Conservation (phyloP, 2,888 invertebrate genomes). For the Taenaris catops region DNA sequence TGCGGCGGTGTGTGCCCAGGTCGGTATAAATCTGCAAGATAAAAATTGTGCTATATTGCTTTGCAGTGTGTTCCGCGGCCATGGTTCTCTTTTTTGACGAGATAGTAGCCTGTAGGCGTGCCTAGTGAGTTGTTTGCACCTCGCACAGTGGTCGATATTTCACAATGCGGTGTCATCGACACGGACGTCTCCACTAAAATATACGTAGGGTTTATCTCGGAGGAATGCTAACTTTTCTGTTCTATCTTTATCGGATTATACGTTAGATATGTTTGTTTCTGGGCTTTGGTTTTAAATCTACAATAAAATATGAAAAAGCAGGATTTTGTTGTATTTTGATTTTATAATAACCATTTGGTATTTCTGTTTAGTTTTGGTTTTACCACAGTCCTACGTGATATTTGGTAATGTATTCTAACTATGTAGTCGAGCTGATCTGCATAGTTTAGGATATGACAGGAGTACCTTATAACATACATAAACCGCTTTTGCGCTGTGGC, state of each 20-base stretch:
- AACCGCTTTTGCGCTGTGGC: too few relatives aligned
- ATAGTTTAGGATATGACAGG: too few relatives aligned
- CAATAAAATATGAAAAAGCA: too few relatives aligned
- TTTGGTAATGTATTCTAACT: too few relatives aligned
- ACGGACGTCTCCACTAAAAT: constrained; percentile 41
- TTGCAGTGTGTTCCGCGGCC: constrained; percentile 43
- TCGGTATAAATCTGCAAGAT: constrained; percentile 73
- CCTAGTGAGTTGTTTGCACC: constrained; percentile 75
- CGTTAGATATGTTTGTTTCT: constrained; percentile 23
- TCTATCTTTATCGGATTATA: constrained; percentile 28
- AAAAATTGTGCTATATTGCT: constrained; percentile 73
- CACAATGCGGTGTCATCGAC: constrained; percentile 58
- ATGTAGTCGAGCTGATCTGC: too few relatives aligned
- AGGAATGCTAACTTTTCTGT: constrained; percentile 35
- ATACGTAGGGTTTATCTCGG: constrained; percentile 32
- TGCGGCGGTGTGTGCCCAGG: constrained; percentile 21
- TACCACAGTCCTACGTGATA: too few relatives aligned
- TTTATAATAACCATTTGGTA: too few relatives aligned
- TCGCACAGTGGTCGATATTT: constrained; percentile 74
- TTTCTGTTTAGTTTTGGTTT: too few relatives aligned
- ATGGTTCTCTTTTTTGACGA: constrained; percentile 55
- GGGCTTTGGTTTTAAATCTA: constrained; percentile 19
- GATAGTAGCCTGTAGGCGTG: constrained; percentile 69
- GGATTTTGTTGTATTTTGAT: too few relatives aligned
- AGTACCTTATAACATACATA: too few relatives aligned